phyloP scores from a whole-genome alignment of 2,888 invertebrate species.

The Chrysolina americana region DNA sequence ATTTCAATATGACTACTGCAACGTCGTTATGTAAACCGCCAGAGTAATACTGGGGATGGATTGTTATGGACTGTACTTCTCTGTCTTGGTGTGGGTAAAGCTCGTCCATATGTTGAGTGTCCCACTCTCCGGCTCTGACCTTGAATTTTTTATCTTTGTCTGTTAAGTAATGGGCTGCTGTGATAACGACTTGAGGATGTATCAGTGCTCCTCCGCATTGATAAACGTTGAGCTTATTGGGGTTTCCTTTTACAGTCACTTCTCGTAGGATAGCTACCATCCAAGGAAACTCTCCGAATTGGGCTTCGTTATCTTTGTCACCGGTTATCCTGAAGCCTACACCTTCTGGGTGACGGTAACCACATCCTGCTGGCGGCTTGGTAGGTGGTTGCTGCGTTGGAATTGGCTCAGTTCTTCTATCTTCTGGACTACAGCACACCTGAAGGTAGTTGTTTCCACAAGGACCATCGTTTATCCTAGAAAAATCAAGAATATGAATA shows the following conservation, averaged over 20 bases:
- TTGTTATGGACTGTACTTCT: conserved; percentile 63
- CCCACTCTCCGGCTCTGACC: conserved; percentile 85
- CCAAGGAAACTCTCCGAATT: conserved; percentile 90
- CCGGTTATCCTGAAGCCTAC: conserved; percentile 81
- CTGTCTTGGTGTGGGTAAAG: conserved; percentile 74
- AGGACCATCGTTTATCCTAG: conserved; percentile 40
- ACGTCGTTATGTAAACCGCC: conserved; percentile 63
- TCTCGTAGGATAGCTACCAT: conserved; percentile 80
- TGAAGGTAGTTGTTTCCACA: conserved; percentile 72
- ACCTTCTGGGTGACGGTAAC: conserved; percentile 80
- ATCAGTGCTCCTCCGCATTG: conserved; percentile 86
- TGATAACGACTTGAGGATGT: conserved; percentile 81
- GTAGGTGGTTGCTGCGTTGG: conserved; percentile 55
- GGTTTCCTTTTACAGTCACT: conserved; percentile 69
- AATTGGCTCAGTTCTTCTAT: conserved; percentile 55
- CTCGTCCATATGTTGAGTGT: conserved; percentile 83
- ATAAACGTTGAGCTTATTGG: conserved; percentile 51
- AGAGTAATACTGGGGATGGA: conserved; percentile 61
- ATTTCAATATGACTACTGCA: conserved; percentile 60
- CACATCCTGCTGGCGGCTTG: conserved; percentile 73
- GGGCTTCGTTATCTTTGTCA: conserved; percentile 76
- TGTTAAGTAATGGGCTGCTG: conserved; percentile 84
- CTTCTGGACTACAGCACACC: conserved; percentile 71
- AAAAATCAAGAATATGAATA: too few species aligned
- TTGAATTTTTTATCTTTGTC: conserved; percentile 62